Conservation (phyloP, 2,797 vertebrate species). For the Lepilemur septentrionalis region DNA sequence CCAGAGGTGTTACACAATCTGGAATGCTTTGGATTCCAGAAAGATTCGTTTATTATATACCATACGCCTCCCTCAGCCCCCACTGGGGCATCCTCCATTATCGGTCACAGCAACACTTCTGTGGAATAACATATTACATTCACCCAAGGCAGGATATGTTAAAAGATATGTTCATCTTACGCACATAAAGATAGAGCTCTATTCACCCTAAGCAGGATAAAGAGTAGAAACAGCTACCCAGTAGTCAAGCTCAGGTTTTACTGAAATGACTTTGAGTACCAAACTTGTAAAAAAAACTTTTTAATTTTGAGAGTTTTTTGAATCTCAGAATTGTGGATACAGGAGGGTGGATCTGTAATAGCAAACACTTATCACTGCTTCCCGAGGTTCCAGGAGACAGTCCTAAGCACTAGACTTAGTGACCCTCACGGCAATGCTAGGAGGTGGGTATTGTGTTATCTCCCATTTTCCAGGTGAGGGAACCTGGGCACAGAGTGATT, state of each 20-base stretch:
- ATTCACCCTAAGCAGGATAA: neutral
- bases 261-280: neutral
- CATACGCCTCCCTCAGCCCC: neutral
- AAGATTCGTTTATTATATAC: neutral
- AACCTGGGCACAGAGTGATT: neutral
- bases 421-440: neutral
- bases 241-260: neutral
- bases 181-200: neutral
- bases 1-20: neutral
- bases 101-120: neutral
- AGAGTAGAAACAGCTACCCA: neutral
- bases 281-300: neutral
- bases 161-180: neutral
- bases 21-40: neutral
- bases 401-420: neutral
- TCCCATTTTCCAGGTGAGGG: neutral
- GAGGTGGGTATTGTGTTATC: neutral
- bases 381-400: neutral
- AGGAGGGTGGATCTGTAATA: neutral
- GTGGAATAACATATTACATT: neutral
- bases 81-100: neutral
- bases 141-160: neutral
- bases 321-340: neutral
- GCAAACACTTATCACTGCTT: neutral
- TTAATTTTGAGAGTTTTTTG: neutral